These are phyloP conservation scores for Eidolon helvum DNA, from an alignment of 2,113 vertebrate genomes.

Conservation along the genomic window DNA sequence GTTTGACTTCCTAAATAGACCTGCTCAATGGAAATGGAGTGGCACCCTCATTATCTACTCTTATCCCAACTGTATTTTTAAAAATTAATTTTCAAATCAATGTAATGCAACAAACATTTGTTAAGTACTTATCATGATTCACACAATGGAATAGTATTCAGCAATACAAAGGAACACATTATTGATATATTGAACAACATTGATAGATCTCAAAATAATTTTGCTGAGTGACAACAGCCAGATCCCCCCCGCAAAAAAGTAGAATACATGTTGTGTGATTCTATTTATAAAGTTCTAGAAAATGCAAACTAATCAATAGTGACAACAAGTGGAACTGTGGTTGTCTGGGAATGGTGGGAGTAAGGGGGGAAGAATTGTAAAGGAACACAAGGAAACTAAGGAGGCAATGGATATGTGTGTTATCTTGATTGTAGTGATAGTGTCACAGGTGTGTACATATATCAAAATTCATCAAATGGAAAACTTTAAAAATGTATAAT, in stretches of 20 bases:
- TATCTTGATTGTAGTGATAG: not conserved
- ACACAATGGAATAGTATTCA: not conserved
- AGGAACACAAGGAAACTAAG: not conserved
- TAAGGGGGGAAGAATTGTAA: not conserved
- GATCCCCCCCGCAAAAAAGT: not conserved
- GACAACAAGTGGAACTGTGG: not conserved
- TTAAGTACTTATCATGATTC: not conserved
- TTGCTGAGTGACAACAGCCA: not conserved
- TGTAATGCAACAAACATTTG: not conserved
- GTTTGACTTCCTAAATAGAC: not conserved
- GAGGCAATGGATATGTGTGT: not conserved
- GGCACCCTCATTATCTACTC: not conserved
- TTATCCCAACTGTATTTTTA: not conserved
- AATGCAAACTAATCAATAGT: not conserved
- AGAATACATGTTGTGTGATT: not conserved
- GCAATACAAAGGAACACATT: not conserved
- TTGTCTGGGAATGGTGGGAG: not conserved
- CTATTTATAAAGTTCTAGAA: conserved; percentile 14
- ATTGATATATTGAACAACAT: not conserved
- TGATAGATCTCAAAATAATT: not conserved
- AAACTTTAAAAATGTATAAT: not conserved
- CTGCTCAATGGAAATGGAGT: not conserved
- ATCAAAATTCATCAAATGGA: not conserved
- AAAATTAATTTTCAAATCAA: not conserved
- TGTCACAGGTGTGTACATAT: not conserved